Percentiles rank a stretch among this genome's conserved stretches.
Conservation (phyloP, 2,113 vertebrate species). For the Eurypyga helias region DNA sequence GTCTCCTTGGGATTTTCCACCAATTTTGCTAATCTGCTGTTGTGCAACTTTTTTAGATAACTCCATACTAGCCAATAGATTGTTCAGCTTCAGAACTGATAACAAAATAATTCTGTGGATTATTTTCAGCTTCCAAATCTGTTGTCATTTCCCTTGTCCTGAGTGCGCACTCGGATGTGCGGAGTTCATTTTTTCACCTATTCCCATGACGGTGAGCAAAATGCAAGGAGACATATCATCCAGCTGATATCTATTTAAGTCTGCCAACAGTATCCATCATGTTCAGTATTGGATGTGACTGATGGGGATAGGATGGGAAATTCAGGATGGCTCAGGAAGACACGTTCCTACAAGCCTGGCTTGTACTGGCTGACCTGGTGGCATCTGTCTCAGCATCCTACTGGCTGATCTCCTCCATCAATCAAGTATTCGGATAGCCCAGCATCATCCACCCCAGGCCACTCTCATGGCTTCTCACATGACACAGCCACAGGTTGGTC, state of each 20-base stretch:
- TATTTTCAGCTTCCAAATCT: not conserved
- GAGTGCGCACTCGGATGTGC: not conserved
- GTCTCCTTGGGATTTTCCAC: not conserved
- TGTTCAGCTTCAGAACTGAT: not conserved
- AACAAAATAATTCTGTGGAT: not conserved
- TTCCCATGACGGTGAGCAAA: not conserved
- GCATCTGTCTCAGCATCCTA: not conserved
- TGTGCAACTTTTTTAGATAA: not conserved
- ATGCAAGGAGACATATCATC: not conserved
- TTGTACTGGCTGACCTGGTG: not conserved
- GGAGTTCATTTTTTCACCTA: not conserved
- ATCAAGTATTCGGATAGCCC: not conserved
- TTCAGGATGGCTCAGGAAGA: not conserved
- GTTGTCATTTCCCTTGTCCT: not conserved
- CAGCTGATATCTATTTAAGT: not conserved
- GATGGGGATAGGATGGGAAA: not conserved
- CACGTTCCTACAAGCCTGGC: not conserved
- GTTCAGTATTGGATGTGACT: not conserved
- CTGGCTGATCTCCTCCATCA: not conserved
- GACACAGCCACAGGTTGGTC: not conserved
- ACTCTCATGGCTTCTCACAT: not conserved
- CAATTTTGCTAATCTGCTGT: not conserved
- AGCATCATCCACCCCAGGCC: not conserved
- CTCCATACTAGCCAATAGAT: not conserved
- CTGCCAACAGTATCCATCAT: not conserved